phyloP scores from a whole-genome alignment of 1,140 invertebrate species.

The Trichonephila inaurata region DNA sequence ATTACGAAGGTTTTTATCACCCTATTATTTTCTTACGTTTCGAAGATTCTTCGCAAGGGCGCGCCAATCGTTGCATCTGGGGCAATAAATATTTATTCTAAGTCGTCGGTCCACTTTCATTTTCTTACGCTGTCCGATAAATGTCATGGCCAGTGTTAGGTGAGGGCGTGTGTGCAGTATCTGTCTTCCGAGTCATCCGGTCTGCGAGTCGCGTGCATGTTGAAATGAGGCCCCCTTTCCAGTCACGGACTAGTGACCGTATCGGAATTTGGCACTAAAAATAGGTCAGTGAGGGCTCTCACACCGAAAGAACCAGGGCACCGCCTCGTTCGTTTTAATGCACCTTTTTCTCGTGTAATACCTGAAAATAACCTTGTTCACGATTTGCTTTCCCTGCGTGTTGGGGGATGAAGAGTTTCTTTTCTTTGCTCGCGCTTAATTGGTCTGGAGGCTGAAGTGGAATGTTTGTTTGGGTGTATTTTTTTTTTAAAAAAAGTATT shows the following conservation, averaged over 20 bases:
- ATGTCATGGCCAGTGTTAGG: slow-evolving; percentile 18
- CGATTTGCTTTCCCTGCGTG: background rate
- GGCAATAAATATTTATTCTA: background rate
- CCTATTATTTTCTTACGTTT: background rate
- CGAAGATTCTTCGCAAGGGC: background rate
- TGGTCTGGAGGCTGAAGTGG: background rate
- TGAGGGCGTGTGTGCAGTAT: background rate
- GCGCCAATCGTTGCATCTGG: background rate
- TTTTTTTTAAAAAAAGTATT: background rate
- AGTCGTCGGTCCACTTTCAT: background rate
- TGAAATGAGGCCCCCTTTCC: background rate
- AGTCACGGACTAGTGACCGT: slow-evolving; percentile 45
- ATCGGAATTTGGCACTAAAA: background rate
- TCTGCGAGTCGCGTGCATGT: background rate
- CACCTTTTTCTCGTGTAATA: background rate
- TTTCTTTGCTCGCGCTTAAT: background rate
- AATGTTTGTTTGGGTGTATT: background rate
- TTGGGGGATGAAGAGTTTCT: background rate
- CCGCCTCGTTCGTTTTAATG: background rate
- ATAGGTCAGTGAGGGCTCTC: slow-evolving; percentile 46
- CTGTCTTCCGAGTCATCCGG: background rate
- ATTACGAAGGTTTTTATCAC: background rate
- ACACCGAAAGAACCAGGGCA: background rate
- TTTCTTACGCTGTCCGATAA: background rate
- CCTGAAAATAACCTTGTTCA: slow-evolving; percentile 51